Conservation (phyloP, 2,113 vertebrate species). For the Todiramphus saurophagus region DNA sequence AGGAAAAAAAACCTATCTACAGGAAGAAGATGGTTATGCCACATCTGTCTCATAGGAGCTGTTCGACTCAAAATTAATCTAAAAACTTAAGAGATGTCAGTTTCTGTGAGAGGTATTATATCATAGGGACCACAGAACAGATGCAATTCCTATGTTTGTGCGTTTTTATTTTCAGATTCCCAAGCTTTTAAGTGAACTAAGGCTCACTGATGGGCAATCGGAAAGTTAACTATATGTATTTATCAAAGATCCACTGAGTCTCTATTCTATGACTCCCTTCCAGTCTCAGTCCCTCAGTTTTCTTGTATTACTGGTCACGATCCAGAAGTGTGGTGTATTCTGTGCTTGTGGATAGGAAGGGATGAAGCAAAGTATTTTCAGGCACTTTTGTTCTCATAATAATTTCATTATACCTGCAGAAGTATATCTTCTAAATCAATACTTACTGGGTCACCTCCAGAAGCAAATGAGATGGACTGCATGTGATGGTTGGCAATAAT, state of each 20-base stretch:
- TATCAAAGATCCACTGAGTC: not conserved
- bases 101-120: not conserved
- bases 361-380: not conserved
- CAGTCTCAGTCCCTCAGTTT: not conserved
- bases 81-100: not conserved
- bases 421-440: slow-evolving; percentile 27
- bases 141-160: not conserved
- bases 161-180: not conserved
- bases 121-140: not conserved
- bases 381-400: not conserved
- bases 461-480: slow-evolving; percentile 94
- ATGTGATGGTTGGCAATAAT: slow-evolving; percentile 92
- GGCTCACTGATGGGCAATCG: not conserved
- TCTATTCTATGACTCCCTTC: not conserved
- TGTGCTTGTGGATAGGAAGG: not conserved
- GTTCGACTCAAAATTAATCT: not conserved
- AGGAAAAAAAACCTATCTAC: not conserved
- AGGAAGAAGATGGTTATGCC: not conserved
- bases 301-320: not conserved
- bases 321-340: not conserved
- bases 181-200: not conserved
- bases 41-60: not conserved
- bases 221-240: not conserved
- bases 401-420: slow-evolving; percentile 8
- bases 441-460: slow-evolving; percentile 94